Percentiles rank a stretch among this genome's conserved stretches.
Evolutionary conservation across 2,113 vertebrate genomes (phyloP).

Genomic region (Chloropsis cyanopogon): DNA sequence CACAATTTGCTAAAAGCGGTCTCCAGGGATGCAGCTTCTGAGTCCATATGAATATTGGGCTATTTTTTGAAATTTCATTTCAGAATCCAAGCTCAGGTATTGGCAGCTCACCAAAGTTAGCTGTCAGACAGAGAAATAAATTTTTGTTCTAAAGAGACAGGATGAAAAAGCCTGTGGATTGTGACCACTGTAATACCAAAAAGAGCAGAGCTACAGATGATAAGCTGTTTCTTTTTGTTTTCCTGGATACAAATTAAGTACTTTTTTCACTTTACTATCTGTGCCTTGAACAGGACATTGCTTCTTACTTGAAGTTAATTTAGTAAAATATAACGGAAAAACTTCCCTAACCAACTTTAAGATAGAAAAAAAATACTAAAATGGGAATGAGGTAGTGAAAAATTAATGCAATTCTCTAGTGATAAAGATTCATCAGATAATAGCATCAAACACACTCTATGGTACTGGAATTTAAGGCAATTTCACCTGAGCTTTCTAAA

Average conservation of each 20-base stretch:
- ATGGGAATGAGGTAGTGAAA: neutral
- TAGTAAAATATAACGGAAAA: neutral
- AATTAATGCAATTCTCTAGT: neutral
- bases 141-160: neutral
- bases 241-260: neutral
- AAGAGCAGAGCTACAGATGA: neutral
- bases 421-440: neutral
- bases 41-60: neutral
- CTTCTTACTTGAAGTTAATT: neutral
- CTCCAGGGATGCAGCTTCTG: neutral
- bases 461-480: neutral
- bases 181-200: neutral
- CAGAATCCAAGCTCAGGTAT: neutral
- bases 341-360: neutral
- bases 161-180: neutral
- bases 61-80: neutral
- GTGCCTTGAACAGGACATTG: neutral
- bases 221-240: neutral
- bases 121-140: neutral
- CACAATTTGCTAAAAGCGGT: neutral
- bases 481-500: neutral
- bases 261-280: neutral
- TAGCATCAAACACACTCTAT: neutral
- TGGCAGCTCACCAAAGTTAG: neutral
- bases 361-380: neutral